Evolutionary conservation across 2,113 vertebrate genomes (phyloP).

Genomic region (Eublepharis macularius): DNA sequence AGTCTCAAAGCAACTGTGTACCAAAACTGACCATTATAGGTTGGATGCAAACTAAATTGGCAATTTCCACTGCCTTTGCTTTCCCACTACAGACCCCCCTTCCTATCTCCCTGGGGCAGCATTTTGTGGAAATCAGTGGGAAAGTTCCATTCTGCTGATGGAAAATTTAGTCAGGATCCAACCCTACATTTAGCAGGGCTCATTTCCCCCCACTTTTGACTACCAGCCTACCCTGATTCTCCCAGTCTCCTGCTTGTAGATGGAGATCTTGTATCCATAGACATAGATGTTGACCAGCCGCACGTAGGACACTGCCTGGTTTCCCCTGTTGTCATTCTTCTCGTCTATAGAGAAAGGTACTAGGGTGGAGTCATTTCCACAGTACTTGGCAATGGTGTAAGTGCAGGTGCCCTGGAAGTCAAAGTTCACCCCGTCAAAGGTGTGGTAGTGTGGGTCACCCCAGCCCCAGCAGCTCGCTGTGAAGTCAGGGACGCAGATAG

Average conservation of each 20-base stretch:
- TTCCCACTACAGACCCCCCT: too few species aligned
- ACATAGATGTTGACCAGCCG: conserved; percentile 52
- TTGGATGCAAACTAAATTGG: too few species aligned
- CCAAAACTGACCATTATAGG: background rate
- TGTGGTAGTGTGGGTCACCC: conserved; percentile 64
- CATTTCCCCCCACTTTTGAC: background rate
- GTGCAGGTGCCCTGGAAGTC: conserved; percentile 51
- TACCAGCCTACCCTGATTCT: background rate
- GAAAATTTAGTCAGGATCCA: too few species aligned
- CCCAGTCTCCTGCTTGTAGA: conserved; percentile 22
- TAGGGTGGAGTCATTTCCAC: background rate
- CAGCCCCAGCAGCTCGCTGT: conserved; percentile 51
- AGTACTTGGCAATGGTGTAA: conserved; percentile 24
- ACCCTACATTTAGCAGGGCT: background rate
- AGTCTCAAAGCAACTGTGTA: background rate
- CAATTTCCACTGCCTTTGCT: too few species aligned
- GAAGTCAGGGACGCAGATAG: conserved; percentile 42
- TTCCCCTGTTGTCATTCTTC: conserved; percentile 44
- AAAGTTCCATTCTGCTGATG: too few species aligned
- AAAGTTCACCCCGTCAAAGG: conserved; percentile 59
- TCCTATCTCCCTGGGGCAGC: too few species aligned
- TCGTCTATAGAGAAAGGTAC: conserved; percentile 33
- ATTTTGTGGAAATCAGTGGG: too few species aligned
- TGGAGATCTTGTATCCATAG: conserved; percentile 59
- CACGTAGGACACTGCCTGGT: conserved; percentile 42